Evolutionary conservation across 2,797 vertebrate genomes (phyloP).

Genomic region (Philypnodon macrostomus): DNA sequence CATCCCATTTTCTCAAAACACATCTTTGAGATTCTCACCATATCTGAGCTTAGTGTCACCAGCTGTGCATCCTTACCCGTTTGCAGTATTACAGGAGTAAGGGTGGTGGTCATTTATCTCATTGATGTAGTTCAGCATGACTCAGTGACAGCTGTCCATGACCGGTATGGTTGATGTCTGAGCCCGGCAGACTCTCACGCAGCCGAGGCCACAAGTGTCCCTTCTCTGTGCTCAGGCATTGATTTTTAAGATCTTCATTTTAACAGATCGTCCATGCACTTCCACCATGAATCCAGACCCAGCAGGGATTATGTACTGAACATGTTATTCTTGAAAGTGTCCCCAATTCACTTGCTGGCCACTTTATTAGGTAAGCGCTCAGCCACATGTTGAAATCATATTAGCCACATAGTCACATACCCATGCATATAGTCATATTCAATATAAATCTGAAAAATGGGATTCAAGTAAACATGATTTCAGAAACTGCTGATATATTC

Average conservation of each 20-base stretch:
- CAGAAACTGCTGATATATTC: no score
- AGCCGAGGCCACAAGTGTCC: conserved; percentile 7
- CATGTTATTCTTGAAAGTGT: no score
- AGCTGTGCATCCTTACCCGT: not conserved
- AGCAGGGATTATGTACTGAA: not conserved
- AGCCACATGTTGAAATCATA: no score
- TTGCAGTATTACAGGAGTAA: not conserved
- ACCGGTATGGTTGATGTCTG: not conserved
- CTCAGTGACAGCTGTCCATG: conserved; percentile 6
- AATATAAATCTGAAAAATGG: no score
- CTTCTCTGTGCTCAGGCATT: conserved; percentile 2
- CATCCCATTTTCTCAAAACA: no score
- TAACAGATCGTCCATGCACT: not conserved
- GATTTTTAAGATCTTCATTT: conserved; percentile 3
- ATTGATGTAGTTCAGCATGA: conserved; percentile 5
- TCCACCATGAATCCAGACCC: not conserved
- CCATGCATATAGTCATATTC: no score
- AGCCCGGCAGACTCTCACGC: conserved; percentile 1
- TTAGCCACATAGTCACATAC: no score
- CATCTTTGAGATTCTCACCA: no score
- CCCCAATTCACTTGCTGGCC: no score
- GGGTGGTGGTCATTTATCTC: not conserved
- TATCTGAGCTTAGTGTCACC: no score
- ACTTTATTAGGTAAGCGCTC: no score
- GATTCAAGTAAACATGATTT: no score